A percentile compares a stretch with the other conserved stretches of the same genome.
phyloP scores from a whole-genome alignment of 2,797 vertebrate species.

The Notolabrus celidotus region DNA sequence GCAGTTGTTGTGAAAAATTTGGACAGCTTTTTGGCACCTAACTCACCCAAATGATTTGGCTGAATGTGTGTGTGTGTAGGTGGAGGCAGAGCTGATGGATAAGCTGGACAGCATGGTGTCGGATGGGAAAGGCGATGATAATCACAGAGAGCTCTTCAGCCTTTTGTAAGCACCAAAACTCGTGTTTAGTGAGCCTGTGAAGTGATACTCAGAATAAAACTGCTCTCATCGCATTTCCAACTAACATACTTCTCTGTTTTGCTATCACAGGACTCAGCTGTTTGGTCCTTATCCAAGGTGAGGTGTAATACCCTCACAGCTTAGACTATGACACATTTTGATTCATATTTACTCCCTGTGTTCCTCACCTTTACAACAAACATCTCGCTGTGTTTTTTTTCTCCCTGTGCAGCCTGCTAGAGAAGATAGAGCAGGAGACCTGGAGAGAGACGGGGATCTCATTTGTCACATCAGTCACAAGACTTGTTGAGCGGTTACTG shows the following conservation, averaged over 20 bases:
- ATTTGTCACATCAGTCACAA: slow-evolving; percentile 97
- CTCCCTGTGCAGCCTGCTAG: slow-evolving; percentile 88
- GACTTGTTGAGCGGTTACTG: slow-evolving; percentile 96
- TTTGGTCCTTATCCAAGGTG: slow-evolving; percentile 99
- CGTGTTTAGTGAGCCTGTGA: slow-evolving; percentile 29
- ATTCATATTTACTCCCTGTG: slow-evolving; percentile 22
- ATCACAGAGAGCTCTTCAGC: slow-evolving; percentile 98
- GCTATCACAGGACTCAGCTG: slow-evolving; percentile 91
- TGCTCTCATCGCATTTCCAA: slow-evolving; percentile 67
- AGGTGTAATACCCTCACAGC: slow-evolving; percentile 15
- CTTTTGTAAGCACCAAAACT: slow-evolving; percentile 91
- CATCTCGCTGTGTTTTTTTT: slow-evolving; percentile 4
- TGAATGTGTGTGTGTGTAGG: slow-evolving; percentile 83
- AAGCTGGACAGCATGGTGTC: slow-evolving; percentile 99
- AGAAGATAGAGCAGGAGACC: slow-evolving; percentile 99
- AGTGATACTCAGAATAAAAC: slow-evolving; percentile 36
- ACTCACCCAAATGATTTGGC: slow-evolving; percentile 27
- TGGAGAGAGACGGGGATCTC: slow-evolving; percentile 98
- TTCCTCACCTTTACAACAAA: slow-evolving; percentile 11
- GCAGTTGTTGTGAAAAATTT: slow-evolving; percentile 6
- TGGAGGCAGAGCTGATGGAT: slow-evolving; percentile 98
- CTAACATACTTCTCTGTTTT: slow-evolving; percentile 46
- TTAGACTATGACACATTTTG: not conserved
- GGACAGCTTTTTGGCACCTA: slow-evolving; percentile 29
- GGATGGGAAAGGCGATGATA: slow-evolving; percentile 98